These are phyloP conservation scores for Syritta pipiens DNA, from an alignment of 2,888 invertebrate genomes.

Conservation along the genomic window DNA sequence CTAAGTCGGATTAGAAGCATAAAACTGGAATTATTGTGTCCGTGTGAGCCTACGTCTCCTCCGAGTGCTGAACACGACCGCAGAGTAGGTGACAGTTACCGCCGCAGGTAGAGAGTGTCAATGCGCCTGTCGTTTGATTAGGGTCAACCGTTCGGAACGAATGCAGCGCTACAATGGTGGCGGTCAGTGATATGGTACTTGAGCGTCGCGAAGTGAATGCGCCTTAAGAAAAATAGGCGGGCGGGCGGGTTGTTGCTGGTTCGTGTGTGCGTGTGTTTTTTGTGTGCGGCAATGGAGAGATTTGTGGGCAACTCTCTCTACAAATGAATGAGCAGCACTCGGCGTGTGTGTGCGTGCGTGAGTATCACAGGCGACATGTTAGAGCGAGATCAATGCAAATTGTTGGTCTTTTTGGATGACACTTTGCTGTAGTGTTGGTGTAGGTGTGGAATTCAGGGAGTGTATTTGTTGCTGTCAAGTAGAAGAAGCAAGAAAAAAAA, in stretches of 20 bases:
- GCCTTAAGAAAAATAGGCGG: slow-evolving; percentile 55
- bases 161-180: slow-evolving; percentile 57
- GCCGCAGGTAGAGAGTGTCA: slow-evolving; percentile 52
- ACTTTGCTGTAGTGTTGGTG: slow-evolving; percentile 55
- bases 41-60: background rate
- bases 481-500: slow-evolving; percentile 40
- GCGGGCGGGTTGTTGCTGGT: slow-evolving; percentile 30
- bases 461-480: slow-evolving; percentile 62
- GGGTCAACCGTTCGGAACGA: slow-evolving; percentile 58
- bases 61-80: slow-evolving; percentile 9
- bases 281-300: slow-evolving; percentile 41
- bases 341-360: too few relatives aligned
- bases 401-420: slow-evolving; percentile 43
- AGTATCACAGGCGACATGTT: slow-evolving; percentile 22
- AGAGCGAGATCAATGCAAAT: slow-evolving; percentile 54
- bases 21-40: slow-evolving; percentile 24
- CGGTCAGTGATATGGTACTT: slow-evolving; percentile 61
- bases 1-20: slow-evolving; percentile 54
- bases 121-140: slow-evolving; percentile 60
- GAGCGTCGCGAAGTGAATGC: slow-evolving; percentile 48
- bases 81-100: slow-evolving; percentile 14
- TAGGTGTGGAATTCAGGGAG: slow-evolving; percentile 64
- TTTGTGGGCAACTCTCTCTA: slow-evolving; percentile 48
- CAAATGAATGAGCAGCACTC: too few relatives aligned
- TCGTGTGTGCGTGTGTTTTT: background rate